Evolutionary conservation across 2,888 invertebrate genomes (phyloP), one percentile per base, ranked within the genome.

Genomic region (Eledona agricola): DNA sequence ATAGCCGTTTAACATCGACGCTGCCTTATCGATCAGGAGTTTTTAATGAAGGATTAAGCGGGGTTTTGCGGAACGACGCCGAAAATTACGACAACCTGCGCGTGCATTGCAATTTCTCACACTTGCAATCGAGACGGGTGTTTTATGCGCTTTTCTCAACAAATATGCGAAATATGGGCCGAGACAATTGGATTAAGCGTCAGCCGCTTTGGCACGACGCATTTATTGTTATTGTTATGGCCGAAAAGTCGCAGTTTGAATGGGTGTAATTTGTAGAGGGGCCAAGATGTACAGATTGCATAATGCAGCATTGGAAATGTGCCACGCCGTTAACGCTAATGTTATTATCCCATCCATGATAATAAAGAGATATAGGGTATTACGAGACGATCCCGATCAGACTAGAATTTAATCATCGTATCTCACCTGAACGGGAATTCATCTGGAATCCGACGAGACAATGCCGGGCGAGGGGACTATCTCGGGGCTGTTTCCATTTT

Each of bases 191-290:
- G 64, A 71, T 71, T 69, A 67, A 70, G 67, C 66, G 65, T 64
- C 63, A 58, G 64, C 51, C 63, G 55, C 64, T 61, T 61, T 59
- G 64, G 61, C 64, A 63, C 57, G 66, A 65, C 64, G 64, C 67
- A 60, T 71, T 72, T 69, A 71, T 66, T 70, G 67, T 70, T 71
- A 72, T 69, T 70, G 71, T 69, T 72, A 69, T 70, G 55, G 68
- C 58, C 57, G 52, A 56, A 66, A 37, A 64, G 55, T 65, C 52
- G 40, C 58, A 60, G 58, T 55, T 62, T 65, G 61, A 67, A 68
- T 64, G 64, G 61, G 60, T 55, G 56, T 64, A 65, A 70, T 65
- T 65, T 62, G 43, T 45, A 15, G 34, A 37, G 45, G 52, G 38
- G 42, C 47, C 43, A 45, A 57, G 55, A 59, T 55, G 55, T 58